A percentile compares a stretch with the other conserved stretches of the same genome.
These are phyloP conservation scores for Sarcophaga bullata DNA, from an alignment of 1,140 invertebrate genomes.

Conservation along the genomic window DNA sequence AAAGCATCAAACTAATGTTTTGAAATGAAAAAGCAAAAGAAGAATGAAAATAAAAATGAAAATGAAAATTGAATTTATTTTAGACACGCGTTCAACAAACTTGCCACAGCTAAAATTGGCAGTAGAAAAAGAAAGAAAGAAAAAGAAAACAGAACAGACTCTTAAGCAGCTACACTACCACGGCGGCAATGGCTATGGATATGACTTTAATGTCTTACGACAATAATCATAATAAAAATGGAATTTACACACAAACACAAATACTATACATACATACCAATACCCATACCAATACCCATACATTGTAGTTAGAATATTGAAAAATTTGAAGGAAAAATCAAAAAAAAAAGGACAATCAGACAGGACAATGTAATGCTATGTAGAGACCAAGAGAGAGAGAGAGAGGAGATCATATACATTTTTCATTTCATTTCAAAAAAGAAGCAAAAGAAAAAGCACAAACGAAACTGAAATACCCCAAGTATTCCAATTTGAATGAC, in stretches of 20 bases:
- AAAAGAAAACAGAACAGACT: background rate
- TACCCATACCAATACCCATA: background rate
- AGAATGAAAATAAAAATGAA: too few relatives aligned
- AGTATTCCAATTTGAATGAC: too few relatives aligned
- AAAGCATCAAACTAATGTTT: background rate
- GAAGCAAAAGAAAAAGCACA: too few relatives aligned
- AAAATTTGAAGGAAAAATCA: background rate
- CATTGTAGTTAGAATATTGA: background rate
- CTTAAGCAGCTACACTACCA: background rate
- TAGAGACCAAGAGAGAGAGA: too few relatives aligned
- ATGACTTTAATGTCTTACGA: background rate
- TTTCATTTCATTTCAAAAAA: too few relatives aligned
- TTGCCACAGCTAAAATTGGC: background rate
- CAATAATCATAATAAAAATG: background rate
- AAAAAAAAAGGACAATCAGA: background rate
- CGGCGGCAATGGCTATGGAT: background rate
- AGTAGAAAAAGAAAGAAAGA: background rate
- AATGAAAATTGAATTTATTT: conserved; percentile 22
- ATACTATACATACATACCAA: background rate
- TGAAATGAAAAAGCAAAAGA: too few relatives aligned
- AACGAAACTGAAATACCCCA: too few relatives aligned
- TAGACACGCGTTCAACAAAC: conserved; percentile 6
- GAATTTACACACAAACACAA: background rate
- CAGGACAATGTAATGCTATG: background rate
- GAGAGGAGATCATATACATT: too few relatives aligned